These are phyloP conservation scores for Chamaea fasciata DNA, from an alignment of 2,113 vertebrate genomes.

Conservation along the genomic window DNA sequence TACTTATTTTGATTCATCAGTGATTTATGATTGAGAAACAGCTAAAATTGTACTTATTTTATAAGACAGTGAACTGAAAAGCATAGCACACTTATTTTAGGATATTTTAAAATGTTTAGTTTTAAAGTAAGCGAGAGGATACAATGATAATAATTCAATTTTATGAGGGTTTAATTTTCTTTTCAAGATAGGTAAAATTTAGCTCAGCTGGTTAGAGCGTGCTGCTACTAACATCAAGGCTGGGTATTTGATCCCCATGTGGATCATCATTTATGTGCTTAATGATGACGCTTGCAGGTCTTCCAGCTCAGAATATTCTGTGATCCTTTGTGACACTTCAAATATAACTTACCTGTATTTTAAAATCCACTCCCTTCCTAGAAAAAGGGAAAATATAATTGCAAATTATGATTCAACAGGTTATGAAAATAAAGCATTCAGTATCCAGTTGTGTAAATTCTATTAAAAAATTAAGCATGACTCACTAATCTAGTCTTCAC, in stretches of 20 bases:
- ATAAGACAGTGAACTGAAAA: neutral
- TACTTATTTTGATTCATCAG: neutral
- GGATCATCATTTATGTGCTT: neutral
- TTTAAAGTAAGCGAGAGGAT: neutral
- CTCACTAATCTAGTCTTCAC: neutral
- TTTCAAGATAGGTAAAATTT: neutral
- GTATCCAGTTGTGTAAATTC: neutral
- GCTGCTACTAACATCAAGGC: neutral
- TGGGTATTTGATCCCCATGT: neutral
- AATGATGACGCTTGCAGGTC: neutral
- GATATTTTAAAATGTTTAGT: neutral
- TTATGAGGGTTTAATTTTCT: neutral
- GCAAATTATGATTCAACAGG: neutral
- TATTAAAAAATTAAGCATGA: neutral
- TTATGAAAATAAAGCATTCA: neutral
- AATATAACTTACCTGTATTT: neutral
- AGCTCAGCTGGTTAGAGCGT: neutral
- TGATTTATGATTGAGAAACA: neutral
- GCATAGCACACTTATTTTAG: neutral
- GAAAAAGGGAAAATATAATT: neutral
- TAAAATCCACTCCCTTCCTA: neutral
- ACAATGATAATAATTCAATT: neutral
- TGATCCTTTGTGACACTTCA: neutral
- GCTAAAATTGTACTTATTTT: neutral
- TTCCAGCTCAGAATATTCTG: neutral